Base-by-base conservation (phyloP, 1,140 invertebrate genomes). In the Apis florea region DNA sequence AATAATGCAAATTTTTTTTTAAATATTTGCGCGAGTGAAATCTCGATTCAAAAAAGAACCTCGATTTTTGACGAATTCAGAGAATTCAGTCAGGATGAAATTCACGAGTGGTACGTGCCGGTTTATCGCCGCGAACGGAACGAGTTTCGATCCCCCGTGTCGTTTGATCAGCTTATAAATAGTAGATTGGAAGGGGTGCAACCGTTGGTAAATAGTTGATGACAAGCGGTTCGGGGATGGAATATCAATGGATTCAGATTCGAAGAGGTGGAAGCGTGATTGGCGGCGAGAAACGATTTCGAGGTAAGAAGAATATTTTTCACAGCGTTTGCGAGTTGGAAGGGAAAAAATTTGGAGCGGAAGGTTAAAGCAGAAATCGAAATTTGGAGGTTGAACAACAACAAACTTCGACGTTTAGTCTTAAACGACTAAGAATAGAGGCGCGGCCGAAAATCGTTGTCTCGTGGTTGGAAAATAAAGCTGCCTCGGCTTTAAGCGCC, bases 201-300 rank as follows among this genome's bases (percentile, higher is more conserved):
- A 77, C 82, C 79, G 82, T 90, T 86, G 80, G 79, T 90, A 89
- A 90, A 90, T 90, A 88, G 76, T 86, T 75, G 66, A 90, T 85
- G 79, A 83, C 80, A 74, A 51, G 26, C 19, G 19, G 31, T 47
- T 71, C 63, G 51, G 24, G 64, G 66, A 86, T 53, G 54, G 83
- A 88, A 85, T 83, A 75, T 24, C 61, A 70, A 86, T 69, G 24
- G 72, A 19, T 19, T 21, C 6, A 10, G 31, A 15, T 24, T 58
- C n/a, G n/a, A n/a, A n/a, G 40, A 53, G 49, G 47, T 26, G 58
- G 70, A 85, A 71, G 40, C 49, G 61, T 21, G 47, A 70, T 53
- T 66, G 67, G 13, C 63, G 59, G 53, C 58, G 51, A 69, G 64
- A 74, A 61, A 68, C 56, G 68, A 69, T 61, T 81, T 61, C 76